These are phyloP conservation scores for Remorina albescens DNA, from an alignment of 2,797 vertebrate species.

Conservation along the genomic window DNA sequence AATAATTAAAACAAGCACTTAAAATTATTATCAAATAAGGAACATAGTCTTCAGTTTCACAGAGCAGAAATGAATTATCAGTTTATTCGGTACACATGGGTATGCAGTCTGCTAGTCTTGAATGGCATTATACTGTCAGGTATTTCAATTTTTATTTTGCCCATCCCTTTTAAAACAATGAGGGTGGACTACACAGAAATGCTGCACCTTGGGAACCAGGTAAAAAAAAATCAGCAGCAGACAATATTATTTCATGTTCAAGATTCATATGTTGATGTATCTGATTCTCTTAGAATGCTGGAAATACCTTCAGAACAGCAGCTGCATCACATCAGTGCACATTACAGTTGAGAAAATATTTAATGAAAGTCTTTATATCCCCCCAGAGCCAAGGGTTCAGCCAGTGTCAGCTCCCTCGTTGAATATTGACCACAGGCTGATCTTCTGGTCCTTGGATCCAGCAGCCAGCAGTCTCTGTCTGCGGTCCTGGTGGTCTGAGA, in stretches of 20 bases:
- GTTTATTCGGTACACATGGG: background rate
- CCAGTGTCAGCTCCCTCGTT: constrained; percentile 63
- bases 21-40: no score
- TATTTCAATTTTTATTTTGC: background rate
- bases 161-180: background rate
- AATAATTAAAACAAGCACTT: no score
- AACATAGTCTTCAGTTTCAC: no score
- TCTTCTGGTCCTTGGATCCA: constrained; percentile 93
- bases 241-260: background rate
- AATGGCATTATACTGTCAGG: background rate
- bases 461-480: constrained; percentile 88
- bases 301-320: background rate
- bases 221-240: background rate
- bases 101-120: background rate
- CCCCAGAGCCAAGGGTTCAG: constrained; percentile 44
- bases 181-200: background rate
- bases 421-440: constrained; percentile 95
- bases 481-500: constrained; percentile 85
- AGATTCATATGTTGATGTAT: background rate
- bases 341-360: background rate
- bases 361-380: constrained; percentile 15
- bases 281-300: background rate
- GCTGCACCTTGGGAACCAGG: background rate
- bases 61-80: background rate
- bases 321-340: background rate